Evolutionary conservation across 1,140 invertebrate genomes (phyloP).

Genomic region (Nymphalis io): DNA sequence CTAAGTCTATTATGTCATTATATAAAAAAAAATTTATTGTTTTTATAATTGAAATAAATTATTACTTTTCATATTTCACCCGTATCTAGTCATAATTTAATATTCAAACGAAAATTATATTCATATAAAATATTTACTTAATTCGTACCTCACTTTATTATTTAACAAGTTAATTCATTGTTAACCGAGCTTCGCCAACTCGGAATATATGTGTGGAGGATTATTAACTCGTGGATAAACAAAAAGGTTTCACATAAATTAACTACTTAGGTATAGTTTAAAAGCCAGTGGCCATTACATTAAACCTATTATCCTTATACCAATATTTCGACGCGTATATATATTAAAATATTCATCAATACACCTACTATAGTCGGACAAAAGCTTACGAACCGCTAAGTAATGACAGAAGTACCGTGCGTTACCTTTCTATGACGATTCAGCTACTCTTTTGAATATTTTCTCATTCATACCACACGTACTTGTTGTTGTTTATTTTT

Average conservation of each 20-base stretch:
- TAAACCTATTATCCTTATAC: neutral
- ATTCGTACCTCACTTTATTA: slow-evolving; percentile 1
- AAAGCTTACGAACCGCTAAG: slow-evolving; percentile 38
- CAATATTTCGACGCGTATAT: neutral
- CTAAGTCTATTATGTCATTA: too few relatives aligned
- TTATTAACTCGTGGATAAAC: slow-evolving; percentile 5
- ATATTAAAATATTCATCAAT: slow-evolving; percentile 4
- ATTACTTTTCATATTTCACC: too few relatives aligned
- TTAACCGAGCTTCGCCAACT: neutral
- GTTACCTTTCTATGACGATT: slow-evolving; percentile 35
- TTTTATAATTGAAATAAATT: too few relatives aligned
- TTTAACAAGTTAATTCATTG: slow-evolving; percentile 8
- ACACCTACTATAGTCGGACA: slow-evolving; percentile 14
- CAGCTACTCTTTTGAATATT: slow-evolving; percentile 33
- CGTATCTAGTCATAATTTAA: neutral
- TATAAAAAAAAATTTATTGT: too few relatives aligned
- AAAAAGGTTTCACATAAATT: slow-evolving; percentile 11
- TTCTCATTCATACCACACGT: slow-evolving; percentile 26
- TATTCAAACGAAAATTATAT: neutral
- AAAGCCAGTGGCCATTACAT: neutral
- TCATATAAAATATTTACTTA: neutral
- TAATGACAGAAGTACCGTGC: slow-evolving; percentile 35
- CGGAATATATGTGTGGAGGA: neutral
- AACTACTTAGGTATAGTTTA: neutral
- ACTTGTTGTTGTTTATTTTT: slow-evolving; percentile 17